Evolutionary conservation across 2,888 invertebrate genomes (phyloP), one percentile per base, ranked within the genome.

Genomic region (Serrognathus titanus): DNA sequence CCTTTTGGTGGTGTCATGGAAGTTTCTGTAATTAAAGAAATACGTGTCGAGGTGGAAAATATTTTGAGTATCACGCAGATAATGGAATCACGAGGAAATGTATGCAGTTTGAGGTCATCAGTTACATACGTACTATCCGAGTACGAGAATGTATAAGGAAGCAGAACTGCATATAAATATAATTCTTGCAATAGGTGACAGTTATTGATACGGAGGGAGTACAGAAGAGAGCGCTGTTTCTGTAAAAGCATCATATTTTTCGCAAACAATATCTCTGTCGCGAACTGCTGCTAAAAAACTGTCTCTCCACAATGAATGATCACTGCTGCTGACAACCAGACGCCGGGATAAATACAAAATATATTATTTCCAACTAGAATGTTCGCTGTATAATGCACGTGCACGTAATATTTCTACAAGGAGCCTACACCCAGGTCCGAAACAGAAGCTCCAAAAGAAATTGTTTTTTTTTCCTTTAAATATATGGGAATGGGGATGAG

Each of bases 301-400:
- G 68, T 67, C 68, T 67, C 66, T 59, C 61, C 58, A 64, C 69
- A 69, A 72, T 71, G 70, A 72, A 71, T 71, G 72, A 73, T 73
- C 70, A 66, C 72, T 72, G 72, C 63, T 63, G 68, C 64, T 71
- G 73, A 72, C 73, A 72, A 71, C 67, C 66, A 66, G 64, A 66
- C 67, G 68, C 62, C 63, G 63, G 66, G 68, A 71, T 71, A 70
- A 70, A 71, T 70, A 69, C 66, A 70, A 69, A 69, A 69, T 67
- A 70, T 68, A 70, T 70, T 67, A 69, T 69, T 69, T 65, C 63
- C 61, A 61, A 60, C 64, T 63, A 66, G 66, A 68, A 66, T 63
- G 59, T 61, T 65, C 57, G 62, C 63, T 58, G 65, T 64, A 66
- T 65, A 69, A 65, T 63, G 66, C 66, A 70, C 68, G 68, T 69